Evolutionary conservation across 2,113 vertebrate species (phyloP).

Genomic region (Corythoichthys intestinalis): DNA sequence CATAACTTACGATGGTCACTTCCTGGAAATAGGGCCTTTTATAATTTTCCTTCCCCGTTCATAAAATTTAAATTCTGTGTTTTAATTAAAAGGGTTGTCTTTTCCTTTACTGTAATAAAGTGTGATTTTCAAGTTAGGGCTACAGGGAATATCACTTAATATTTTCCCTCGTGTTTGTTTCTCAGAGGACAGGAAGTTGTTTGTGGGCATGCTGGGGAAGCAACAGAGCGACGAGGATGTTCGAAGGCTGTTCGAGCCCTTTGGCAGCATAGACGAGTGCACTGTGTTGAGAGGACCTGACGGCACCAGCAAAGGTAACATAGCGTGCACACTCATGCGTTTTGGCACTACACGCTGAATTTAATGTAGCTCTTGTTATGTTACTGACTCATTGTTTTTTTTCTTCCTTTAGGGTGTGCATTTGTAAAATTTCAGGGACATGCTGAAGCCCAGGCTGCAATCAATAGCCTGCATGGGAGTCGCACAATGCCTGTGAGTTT

Average conservation of each 20-base stretch:
- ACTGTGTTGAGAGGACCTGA: conserved; percentile 88
- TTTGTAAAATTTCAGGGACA: conserved; percentile 92
- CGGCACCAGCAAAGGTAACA: conserved; percentile 86
- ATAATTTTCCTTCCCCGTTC: no score
- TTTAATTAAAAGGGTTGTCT: no score
- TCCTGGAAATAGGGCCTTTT: no score
- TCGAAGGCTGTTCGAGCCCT: conserved; percentile 87
- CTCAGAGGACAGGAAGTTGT: conserved; percentile 90
- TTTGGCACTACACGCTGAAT: not conserved
- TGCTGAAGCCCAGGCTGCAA: conserved; percentile 86
- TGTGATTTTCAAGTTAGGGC: not conserved
- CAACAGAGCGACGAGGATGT: conserved; percentile 92
- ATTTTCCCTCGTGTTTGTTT: conserved; percentile 8
- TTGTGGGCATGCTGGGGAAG: conserved; percentile 93
- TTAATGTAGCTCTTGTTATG: not conserved
- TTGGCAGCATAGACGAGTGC: conserved; percentile 89
- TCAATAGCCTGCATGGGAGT: conserved; percentile 87
- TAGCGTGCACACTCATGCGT: conserved; percentile 5
- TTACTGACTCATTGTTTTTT: not conserved
- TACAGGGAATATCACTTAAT: not conserved
- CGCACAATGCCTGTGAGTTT: conserved; percentile 82
- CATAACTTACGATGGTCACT: no score
- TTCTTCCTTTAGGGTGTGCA: conserved; percentile 77
- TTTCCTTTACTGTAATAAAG: not conserved
- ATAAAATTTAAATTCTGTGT: no score